A percentile compares a stretch with the other conserved stretches of the same genome.
These are phyloP conservation scores for Pelosia muscerda DNA, from an alignment of 2,888 invertebrate genomes.

Conservation along the genomic window DNA sequence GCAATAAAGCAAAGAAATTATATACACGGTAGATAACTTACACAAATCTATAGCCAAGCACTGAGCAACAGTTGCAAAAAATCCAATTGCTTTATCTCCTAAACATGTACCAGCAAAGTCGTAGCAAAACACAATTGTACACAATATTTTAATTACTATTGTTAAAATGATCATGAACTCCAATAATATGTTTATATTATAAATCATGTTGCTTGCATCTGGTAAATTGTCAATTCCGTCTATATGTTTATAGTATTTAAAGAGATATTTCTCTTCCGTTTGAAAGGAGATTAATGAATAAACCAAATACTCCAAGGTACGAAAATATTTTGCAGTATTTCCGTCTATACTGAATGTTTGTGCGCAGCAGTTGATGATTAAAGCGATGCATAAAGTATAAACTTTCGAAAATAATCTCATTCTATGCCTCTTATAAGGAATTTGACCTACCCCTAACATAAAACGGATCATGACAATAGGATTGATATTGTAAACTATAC, in stretches of 20 bases:
- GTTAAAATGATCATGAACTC: not conserved
- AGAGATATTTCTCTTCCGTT: not conserved
- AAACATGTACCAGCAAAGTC: not conserved
- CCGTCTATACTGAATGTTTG: not conserved
- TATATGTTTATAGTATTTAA: not conserved
- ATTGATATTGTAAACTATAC: not conserved
- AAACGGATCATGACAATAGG: not conserved
- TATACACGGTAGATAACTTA: not conserved
- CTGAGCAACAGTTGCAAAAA: not conserved
- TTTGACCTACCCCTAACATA: not conserved
- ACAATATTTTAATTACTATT: not conserved
- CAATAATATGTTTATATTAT: not conserved
- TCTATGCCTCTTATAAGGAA: not conserved
- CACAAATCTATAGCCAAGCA: not conserved
- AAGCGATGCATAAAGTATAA: not conserved
- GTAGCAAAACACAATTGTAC: not conserved
- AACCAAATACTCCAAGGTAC: not conserved
- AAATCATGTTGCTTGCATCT: not conserved
- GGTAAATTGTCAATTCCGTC: not conserved
- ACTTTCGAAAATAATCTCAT: not conserved
- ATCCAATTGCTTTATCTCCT: not conserved
- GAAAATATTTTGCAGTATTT: not conserved
- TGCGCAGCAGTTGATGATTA: not conserved
- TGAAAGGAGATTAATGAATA: not conserved
- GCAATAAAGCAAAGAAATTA: not conserved